A percentile compares a stretch with the other conserved stretches of the same genome.
These are phyloP conservation scores for Corydoras sp. DNA, from an alignment of 2,113 vertebrate species.

Conservation along the genomic window DNA sequence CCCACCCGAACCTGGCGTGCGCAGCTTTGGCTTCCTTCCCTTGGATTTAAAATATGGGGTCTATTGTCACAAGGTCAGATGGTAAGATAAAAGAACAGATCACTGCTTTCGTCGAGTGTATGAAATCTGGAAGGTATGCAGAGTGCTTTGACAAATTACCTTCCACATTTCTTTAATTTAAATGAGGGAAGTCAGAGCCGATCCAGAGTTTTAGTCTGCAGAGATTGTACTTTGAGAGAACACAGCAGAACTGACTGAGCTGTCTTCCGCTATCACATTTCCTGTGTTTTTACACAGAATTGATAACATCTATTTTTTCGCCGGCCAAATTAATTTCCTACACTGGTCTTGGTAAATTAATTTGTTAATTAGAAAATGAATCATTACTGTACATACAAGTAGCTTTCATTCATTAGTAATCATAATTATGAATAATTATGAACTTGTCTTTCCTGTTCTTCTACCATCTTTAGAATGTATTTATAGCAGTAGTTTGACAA, in stretches of 20 bases:
- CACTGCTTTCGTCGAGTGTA: not conserved
- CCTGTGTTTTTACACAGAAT: not conserved
- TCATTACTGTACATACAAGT: no score
- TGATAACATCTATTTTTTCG: not conserved
- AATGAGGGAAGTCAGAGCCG: not conserved
- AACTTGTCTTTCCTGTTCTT: no score
- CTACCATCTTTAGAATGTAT: no score
- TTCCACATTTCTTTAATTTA: not conserved
- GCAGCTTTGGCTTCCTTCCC: slow-evolving; percentile 79
- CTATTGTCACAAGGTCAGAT: slow-evolving; percentile 73
- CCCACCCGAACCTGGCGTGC: slow-evolving; percentile 71
- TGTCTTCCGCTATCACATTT: not conserved
- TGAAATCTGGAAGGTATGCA: not conserved
- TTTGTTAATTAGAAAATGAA: no score
- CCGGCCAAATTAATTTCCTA: no score
- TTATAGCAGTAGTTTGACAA: no score
- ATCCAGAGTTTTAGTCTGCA: not conserved
- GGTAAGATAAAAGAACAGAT: slow-evolving; percentile 33
- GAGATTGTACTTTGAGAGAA: not conserved
- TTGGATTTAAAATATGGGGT: slow-evolving; percentile 69
- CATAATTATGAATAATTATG: no score
- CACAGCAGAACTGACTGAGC: slow-evolving; percentile 1
- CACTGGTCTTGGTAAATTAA: no score
- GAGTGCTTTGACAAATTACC: slow-evolving; percentile 11
- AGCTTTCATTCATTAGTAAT: no score